Evolutionary conservation across 1,140 invertebrate species (phyloP).

Genomic region (Ruditapes philippinarum): DNA sequence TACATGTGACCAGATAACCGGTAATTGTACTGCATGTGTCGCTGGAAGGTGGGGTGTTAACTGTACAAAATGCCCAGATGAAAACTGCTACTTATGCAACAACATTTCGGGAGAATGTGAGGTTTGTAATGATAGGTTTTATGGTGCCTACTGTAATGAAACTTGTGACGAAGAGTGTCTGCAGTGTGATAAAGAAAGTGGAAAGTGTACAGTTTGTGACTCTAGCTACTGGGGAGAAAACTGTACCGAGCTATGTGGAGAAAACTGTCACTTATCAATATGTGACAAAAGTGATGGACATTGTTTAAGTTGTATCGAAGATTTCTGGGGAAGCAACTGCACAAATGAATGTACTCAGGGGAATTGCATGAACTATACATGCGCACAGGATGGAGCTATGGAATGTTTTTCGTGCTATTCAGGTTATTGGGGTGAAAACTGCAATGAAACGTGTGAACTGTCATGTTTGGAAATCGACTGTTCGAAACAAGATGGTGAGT

Average conservation of each 20-base stretch:
- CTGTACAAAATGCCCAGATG: neutral
- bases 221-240: neutral
- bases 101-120: neutral
- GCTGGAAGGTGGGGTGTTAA: neutral
- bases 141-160: neutral
- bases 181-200: neutral
- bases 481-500: neutral
- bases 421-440: neutral
- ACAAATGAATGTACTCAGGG: neutral
- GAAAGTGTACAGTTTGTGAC: neutral
- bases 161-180: neutral
- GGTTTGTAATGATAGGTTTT: neutral
- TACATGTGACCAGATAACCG: neutral
- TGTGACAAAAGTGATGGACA: neutral
- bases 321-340: constrained; percentile 26
- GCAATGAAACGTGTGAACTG: neutral
- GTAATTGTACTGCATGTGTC: constrained; percentile 7
- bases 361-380: neutral
- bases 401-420: neutral
- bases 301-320: neutral
- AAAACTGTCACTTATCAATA: neutral
- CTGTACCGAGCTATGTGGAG: neutral
- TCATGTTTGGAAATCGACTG: neutral
- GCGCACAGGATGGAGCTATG: neutral
- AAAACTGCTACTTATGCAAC: neutral